These are phyloP conservation scores for Bacillus rossius DNA, from an alignment of 1,140 invertebrate genomes.

Conservation along the genomic window DNA sequence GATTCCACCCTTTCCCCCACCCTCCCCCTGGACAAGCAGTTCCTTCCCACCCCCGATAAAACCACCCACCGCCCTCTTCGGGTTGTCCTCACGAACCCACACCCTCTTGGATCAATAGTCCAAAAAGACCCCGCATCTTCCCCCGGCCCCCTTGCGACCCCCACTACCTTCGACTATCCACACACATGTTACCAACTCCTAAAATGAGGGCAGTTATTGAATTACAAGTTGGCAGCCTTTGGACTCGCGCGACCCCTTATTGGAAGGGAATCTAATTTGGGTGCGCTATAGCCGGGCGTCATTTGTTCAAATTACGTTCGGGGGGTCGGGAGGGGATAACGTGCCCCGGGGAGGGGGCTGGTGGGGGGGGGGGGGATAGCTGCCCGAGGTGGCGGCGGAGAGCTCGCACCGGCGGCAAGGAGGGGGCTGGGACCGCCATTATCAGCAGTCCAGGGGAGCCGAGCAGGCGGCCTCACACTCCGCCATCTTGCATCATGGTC, in stretches of 20 bases:
- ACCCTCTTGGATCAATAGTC: conserved; percentile 17
- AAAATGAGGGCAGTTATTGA: conserved; percentile 22
- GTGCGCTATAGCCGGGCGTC: conserved; percentile 11
- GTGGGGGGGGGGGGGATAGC: not conserved
- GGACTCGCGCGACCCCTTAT: conserved; percentile 14
- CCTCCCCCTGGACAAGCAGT: not conserved
- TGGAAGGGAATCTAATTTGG: conserved; percentile 21
- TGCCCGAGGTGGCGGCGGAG: no score
- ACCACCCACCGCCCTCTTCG: not conserved
- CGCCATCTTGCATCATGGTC: no score
- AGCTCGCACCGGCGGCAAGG: no score
- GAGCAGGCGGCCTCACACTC: no score
- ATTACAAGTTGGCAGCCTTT: conserved; percentile 18
- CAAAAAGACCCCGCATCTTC: conserved; percentile 9
- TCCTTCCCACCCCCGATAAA: conserved; percentile 2
- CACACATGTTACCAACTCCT: conserved; percentile 18
- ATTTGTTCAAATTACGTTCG: conserved; percentile 20
- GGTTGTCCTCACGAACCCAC: conserved; percentile 1
- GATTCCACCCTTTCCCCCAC: conserved; percentile 4
- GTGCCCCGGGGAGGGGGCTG: no score
- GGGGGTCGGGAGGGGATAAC: not conserved
- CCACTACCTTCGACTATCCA: no score
- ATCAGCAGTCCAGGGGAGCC: no score
- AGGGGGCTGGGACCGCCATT: no score
- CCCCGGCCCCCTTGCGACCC: no score